Evolutionary conservation across 2,888 invertebrate species (phyloP), one percentile per base, ranked within the genome.

Genomic region (Phengaris arion): DNA sequence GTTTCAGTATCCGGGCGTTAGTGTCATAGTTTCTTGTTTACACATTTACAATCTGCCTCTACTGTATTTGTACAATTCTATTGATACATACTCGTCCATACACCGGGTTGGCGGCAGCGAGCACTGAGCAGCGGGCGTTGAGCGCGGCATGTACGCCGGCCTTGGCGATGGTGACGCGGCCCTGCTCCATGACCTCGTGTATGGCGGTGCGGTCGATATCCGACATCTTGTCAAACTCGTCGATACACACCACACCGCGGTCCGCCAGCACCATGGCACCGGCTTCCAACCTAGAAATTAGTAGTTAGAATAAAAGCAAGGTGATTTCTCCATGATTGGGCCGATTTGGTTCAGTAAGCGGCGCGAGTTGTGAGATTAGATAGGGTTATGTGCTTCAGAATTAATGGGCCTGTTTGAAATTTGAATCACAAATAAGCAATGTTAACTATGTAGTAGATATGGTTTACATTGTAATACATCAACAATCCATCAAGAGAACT

Each of bases 211-310:
- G 95, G 94, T 99, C 99, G 78, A 99, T 97, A 89, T 99, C 99
- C 0, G 98, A 98, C 99, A 99, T 99, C 94, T 99, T 98, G 94
- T 99, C 99, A 89, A 99, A 99, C 93, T 99, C 99, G 90, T 99
- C 98, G 81, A 96, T 96, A 87, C 99, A 99, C 72, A 99, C 99
- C 73, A 99, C 97, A 48, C 99, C 99, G 77, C 99, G 95, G 93
- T 99, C 99, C 0, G 99, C 99, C 57, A 99, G 89, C n/a, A 99
- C 99, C 99, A 99, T 99, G 76, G 99, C 99, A 79, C 99, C 99
- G 0, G 99, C 99, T 91, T 99, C 99, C 77, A 99, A 87, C 57
- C 98, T 95, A 81, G 0, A 57, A 76, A 22, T 59, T 22, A 4
- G 9, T 54, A 12, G 35, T 35, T 35, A 35, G 35, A 22, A 22